phyloP scores from a whole-genome alignment of 2,888 invertebrate species.

The Andrena dorsata region DNA sequence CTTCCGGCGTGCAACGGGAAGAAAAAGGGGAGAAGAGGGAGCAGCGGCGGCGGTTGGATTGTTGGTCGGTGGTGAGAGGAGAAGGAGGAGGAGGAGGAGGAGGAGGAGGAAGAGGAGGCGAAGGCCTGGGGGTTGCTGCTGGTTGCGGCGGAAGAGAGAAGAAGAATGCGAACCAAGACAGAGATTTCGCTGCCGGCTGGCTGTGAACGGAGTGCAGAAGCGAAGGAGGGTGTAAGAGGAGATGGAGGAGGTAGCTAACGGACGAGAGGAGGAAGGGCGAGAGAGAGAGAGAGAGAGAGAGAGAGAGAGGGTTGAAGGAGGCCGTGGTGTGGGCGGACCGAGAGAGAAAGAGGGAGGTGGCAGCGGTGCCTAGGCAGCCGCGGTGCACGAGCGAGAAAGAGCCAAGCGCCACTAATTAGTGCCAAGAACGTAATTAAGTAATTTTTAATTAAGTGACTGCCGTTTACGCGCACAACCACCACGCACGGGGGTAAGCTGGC shows the following conservation, averaged over 20 bases:
- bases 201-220: constrained; percentile 72
- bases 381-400: constrained; percentile 76
- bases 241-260: constrained; percentile 68
- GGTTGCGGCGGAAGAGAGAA: constrained; percentile 56
- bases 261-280: constrained; percentile 59
- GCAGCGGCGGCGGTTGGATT: constrained; percentile 44
- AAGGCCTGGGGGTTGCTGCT: constrained; percentile 11
- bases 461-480: constrained; percentile 83
- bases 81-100: constrained; percentile 45
- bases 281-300: constrained; percentile 57
- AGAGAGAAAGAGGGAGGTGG: constrained; percentile 60
- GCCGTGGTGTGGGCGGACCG: constrained; percentile 57
- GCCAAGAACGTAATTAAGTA: constrained; percentile 89
- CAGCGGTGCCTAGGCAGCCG: constrained; percentile 69
- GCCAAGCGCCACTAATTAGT: constrained; percentile 87
- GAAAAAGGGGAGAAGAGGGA: constrained; percentile 51
- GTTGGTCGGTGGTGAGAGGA: constrained; percentile 40
- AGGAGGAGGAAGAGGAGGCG: constrained; percentile 23
- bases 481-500: constrained; percentile 67
- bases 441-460: constrained; percentile 88
- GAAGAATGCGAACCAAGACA: constrained; percentile 74
- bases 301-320: constrained; percentile 61
- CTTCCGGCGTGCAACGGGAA: constrained; percentile 62
- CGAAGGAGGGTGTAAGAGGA: constrained; percentile 73
- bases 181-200: constrained; percentile 70